Percentiles rank a stretch among this genome's conserved stretches.
These are phyloP conservation scores for Varanus komodoensis DNA, from an alignment of 2,113 vertebrate genomes.

Conservation along the genomic window DNA sequence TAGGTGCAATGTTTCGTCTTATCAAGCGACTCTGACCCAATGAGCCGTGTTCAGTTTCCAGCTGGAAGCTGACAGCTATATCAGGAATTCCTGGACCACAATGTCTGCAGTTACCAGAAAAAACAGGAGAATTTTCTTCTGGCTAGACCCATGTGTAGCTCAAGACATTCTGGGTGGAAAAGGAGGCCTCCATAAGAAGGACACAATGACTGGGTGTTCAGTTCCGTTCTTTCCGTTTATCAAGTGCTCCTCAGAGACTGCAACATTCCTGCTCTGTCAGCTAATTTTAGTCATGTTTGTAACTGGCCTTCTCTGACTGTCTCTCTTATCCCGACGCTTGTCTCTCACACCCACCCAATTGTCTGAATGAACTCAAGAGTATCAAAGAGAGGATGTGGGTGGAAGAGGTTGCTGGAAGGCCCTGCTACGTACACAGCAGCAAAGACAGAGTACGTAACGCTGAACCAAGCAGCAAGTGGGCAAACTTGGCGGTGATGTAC, in stretches of 20 bases:
- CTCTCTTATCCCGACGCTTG: slow-evolving; percentile 58
- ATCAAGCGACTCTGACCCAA: slow-evolving; percentile 49
- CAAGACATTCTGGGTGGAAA: slow-evolving; percentile 42
- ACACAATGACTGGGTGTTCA: slow-evolving; percentile 62
- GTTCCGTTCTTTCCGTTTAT: slow-evolving; percentile 68
- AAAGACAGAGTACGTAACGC: slow-evolving; percentile 57
- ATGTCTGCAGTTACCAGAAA: slow-evolving; percentile 38
- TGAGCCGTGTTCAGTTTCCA: slow-evolving; percentile 68
- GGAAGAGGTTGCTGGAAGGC: slow-evolving; percentile 48
- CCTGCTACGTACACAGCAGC: slow-evolving; percentile 34
- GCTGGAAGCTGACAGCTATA: slow-evolving; percentile 57
- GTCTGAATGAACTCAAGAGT: slow-evolving; percentile 32
- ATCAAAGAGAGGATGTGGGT: slow-evolving; percentile 60
- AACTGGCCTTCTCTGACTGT: slow-evolving; percentile 66
- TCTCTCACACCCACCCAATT: slow-evolving; percentile 60
- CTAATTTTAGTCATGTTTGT: slow-evolving; percentile 79
- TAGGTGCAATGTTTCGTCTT: slow-evolving; percentile 64
- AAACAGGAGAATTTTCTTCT: slow-evolving; percentile 63
- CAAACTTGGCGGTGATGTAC: not conserved
- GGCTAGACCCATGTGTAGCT: slow-evolving; percentile 27
- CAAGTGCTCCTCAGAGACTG: slow-evolving; percentile 69
- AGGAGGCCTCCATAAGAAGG: slow-evolving; percentile 39
- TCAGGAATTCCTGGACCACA: slow-evolving; percentile 60
- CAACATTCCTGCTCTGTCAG: slow-evolving; percentile 75
- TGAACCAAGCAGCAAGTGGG: slow-evolving; percentile 59